Percentiles rank a stretch among this genome's conserved stretches.
Conservation (phyloP, 2,797 vertebrate genomes). For the Urophycis tenuis region DNA sequence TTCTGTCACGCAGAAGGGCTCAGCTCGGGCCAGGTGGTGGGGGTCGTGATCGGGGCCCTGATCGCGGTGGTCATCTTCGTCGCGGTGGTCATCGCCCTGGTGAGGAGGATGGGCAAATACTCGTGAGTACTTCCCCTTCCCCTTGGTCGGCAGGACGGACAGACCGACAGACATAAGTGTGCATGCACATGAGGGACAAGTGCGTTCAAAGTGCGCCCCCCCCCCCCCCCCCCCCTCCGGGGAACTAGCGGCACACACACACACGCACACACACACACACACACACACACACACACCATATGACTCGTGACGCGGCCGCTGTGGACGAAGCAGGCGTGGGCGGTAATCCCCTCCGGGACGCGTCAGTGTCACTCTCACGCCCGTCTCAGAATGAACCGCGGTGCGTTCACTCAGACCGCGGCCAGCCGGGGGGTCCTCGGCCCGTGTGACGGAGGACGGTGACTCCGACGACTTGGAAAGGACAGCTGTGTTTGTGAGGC, state of each 20-base stretch:
- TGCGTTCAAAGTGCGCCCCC: too few relatives aligned
- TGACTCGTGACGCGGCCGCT: background rate
- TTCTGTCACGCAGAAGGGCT: constrained; percentile 40
- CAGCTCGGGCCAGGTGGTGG: constrained; percentile 63
- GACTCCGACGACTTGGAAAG: background rate
- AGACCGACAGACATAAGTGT: background rate
- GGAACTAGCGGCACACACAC: too few relatives aligned
- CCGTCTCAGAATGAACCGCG: background rate
- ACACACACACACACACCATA: too few relatives aligned
- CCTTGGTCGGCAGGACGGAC: background rate
- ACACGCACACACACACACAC: too few relatives aligned
- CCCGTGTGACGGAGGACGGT: background rate
- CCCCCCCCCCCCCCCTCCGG: too few relatives aligned
- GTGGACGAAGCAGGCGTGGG: constrained; percentile 23
- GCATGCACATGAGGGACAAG: background rate
- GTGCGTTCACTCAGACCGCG: background rate
- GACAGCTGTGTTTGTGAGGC: constrained; percentile 18
- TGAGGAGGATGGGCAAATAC: constrained; percentile 76
- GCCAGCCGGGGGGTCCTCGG: too few relatives aligned
- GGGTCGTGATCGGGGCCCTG: constrained; percentile 69
- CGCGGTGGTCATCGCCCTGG: constrained; percentile 58
- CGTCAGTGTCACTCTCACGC: constrained; percentile 9
- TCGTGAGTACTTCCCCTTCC: constrained; percentile 65
- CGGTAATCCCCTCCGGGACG: constrained; percentile 20
- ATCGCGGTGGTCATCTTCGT: constrained; percentile 59